Evolutionary conservation across 2,888 invertebrate genomes (phyloP), one percentile per base, ranked within the genome.

Genomic region (Drosophila differens): DNA sequence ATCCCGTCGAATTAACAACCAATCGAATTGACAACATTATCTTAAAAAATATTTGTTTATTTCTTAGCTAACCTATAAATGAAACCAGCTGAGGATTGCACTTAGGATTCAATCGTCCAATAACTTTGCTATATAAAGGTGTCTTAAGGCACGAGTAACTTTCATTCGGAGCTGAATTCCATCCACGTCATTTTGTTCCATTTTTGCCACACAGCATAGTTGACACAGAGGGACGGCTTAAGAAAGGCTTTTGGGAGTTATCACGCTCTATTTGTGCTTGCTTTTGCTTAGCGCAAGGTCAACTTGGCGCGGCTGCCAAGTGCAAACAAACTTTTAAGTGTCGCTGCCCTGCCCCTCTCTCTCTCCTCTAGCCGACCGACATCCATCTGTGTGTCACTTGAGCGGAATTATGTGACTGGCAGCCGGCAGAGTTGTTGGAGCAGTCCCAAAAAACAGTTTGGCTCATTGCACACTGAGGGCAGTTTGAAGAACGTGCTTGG

Each of bases 331-430:
- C 75, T 89, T 90, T 90, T 79, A 70, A 85, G 84, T 89, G 80
- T 67, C 75, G 57, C 58, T n/a, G 22, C 32, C 16, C 33, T 28
- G 52, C 51, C 6, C 4, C 4, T 25, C 25, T 9, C 7, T 3
- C 28, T 4, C 39, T n/a, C 7, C 30, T 9, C 19, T 30, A 25
- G 28, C 5, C 19, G 3, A 9, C 30, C 16, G 16, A 9, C 16
- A 25, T 47, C 16, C 51, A 79, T 58, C 67, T 68, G 76, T 72
- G 58, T 78, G 85, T 77, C 88, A 83, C 78, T 87, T 76, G 79
- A 82, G 76, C 78, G 83, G 90, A 87, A 85, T 85, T 87, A 87
- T 89, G 85, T 82, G 83, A 85, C 73, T 80, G 88, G 55, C 89
- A 76, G 41, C 37, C 30, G 64, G 14, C 59, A 32, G 82, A 57